These are phyloP conservation scores for Pandion haliaetus DNA, from an alignment of 2,113 vertebrate species.

Conservation along the genomic window DNA sequence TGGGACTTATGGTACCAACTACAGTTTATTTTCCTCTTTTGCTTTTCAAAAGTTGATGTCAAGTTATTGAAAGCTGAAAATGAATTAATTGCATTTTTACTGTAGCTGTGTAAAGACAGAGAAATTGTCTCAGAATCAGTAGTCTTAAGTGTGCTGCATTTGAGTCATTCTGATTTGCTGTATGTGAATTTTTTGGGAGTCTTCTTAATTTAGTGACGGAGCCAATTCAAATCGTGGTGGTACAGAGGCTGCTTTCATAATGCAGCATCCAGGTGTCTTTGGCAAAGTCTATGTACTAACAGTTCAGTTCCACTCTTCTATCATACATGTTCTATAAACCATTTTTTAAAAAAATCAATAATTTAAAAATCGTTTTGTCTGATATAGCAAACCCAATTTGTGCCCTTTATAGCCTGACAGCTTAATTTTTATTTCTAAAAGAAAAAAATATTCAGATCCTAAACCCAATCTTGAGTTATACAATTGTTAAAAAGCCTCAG, in stretches of 20 bases:
- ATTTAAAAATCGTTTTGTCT: background rate
- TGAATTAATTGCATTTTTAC: background rate
- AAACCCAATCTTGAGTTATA: background rate
- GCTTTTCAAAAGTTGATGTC: background rate
- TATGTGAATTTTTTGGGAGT: background rate
- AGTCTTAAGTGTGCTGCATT: background rate
- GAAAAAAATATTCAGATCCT: background rate
- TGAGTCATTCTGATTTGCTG: background rate
- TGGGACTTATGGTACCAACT: background rate
- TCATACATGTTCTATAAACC: background rate
- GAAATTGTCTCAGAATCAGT: background rate
- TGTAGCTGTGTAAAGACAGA: background rate
- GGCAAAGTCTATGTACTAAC: background rate
- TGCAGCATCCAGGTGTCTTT: background rate
- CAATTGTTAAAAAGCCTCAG: conserved; percentile 16
- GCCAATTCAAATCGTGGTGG: background rate
- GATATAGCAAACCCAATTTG: background rate
- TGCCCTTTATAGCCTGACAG: background rate
- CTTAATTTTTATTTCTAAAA: conserved; percentile 35
- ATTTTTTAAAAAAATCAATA: background rate
- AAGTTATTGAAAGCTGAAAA: background rate
- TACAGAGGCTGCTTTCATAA: background rate
- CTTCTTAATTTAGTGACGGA: background rate
- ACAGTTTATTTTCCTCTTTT: background rate
- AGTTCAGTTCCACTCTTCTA: background rate